These are phyloP conservation scores for Psilopsiagon aymara DNA, from an alignment of 2,113 vertebrate genomes.

Conservation along the genomic window DNA sequence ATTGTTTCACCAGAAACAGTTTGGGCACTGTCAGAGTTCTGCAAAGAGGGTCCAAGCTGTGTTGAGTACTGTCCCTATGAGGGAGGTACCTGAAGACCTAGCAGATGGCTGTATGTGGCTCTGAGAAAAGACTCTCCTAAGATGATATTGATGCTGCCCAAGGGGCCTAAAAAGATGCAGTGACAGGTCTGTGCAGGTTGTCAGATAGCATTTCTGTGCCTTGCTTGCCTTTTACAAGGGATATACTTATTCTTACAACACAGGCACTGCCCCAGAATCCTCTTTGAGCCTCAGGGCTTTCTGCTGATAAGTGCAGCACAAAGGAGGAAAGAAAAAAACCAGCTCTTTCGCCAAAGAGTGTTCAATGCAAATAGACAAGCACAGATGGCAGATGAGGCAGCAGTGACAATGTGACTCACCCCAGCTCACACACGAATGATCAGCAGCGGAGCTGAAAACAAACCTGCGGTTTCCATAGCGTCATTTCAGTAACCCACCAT, in stretches of 20 bases:
- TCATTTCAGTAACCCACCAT: background rate
- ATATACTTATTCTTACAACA: background rate
- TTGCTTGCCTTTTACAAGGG: background rate
- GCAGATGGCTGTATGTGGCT: background rate
- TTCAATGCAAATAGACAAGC: background rate
- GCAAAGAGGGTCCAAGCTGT: background rate
- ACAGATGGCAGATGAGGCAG: background rate
- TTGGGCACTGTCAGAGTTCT: fast-evolving
- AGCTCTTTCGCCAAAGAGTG: background rate
- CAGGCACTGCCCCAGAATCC: background rate
- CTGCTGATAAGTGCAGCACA: background rate
- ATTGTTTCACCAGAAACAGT: background rate
- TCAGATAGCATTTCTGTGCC: background rate
- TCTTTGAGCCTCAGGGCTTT: background rate
- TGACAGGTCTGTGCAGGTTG: background rate
- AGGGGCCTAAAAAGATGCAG: background rate
- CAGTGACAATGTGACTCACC: background rate
- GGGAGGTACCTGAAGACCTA: background rate
- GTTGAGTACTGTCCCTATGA: background rate
- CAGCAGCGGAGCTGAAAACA: background rate
- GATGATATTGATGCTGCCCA: background rate
- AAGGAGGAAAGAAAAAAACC: background rate
- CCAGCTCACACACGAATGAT: background rate
- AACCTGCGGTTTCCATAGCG: fast-evolving
- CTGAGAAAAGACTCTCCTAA: background rate